Percentiles rank a stretch among this genome's conserved stretches.
Evolutionary conservation across 35 echinoderm and acorn worm genomes (phyloP).

Genomic region (Hemicentrotus pulcherrimus): DNA sequence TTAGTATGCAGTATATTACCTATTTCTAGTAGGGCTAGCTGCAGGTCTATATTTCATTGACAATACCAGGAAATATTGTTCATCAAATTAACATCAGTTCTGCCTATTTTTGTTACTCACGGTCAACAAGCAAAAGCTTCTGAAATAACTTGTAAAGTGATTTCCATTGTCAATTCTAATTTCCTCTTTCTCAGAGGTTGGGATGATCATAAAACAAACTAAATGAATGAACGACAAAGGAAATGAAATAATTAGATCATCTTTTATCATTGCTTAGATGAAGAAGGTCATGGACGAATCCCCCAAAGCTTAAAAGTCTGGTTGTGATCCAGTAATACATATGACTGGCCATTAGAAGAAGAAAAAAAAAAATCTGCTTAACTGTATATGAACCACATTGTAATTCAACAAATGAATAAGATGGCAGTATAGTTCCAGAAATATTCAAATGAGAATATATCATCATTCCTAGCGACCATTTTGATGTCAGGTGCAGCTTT

Average conservation of each 20-base stretch:
- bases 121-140: neutral
- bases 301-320: neutral
- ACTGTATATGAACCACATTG: too few species aligned
- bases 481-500: too few species aligned
- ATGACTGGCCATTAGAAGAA: too few species aligned
- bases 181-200: neutral
- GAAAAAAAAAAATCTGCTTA: too few species aligned
- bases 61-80: neutral
- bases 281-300: neutral
- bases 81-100: neutral
- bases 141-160: neutral
- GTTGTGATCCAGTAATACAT: too few species aligned
- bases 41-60: neutral
- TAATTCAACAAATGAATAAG: too few species aligned
- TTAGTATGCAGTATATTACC: too few species aligned
- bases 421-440: too few species aligned
- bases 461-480: too few species aligned
- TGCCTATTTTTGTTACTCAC: neutral
- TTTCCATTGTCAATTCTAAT: neutral
- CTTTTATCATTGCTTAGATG: neutral
- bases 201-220: neutral
- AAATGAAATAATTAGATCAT: constrained; percentile 7
- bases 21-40: too few species aligned
- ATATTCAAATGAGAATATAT: too few species aligned
- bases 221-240: neutral